A percentile compares a stretch with the other conserved stretches of the same genome.
These are phyloP conservation scores for Lacanobia oleracea DNA, from an alignment of 2,888 invertebrate genomes.

Conservation along the genomic window DNA sequence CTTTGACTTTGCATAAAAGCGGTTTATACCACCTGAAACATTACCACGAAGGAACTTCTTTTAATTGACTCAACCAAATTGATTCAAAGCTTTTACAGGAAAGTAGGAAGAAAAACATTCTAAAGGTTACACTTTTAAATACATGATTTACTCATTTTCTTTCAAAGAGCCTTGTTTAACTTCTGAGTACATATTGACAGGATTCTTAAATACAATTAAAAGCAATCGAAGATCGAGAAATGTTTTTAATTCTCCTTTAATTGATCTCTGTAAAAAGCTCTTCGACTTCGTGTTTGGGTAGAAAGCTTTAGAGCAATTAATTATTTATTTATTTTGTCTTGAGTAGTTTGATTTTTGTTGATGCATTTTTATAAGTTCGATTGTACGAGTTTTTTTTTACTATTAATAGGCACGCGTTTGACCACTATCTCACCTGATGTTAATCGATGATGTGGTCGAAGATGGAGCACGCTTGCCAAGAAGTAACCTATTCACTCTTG, in stretches of 20 bases:
- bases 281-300: not conserved
- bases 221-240: not conserved
- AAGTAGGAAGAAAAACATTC: not conserved
- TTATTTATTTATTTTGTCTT: not conserved
- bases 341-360: no score
- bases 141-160: not conserved
- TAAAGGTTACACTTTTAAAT: not conserved
- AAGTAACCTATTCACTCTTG: no score
- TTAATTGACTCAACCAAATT: not conserved
- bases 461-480: no score
- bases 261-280: constrained; percentile 13
- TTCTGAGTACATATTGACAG: not conserved
- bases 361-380: constrained; percentile 23
- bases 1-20: not conserved
- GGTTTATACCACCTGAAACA: not conserved
- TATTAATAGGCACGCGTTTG: no score
- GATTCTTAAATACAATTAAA: constrained; percentile 1
- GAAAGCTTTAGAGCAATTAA: constrained; percentile 25
- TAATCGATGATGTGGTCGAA: no score
- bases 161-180: not conserved
- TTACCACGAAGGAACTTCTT: not conserved
- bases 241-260: constrained; percentile 11
- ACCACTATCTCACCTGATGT: no score
- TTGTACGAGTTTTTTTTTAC: no score
- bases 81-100: not conserved